Base-by-base conservation (phyloP, 2,797 vertebrate species). In the Brachymystax lenok region DNA sequence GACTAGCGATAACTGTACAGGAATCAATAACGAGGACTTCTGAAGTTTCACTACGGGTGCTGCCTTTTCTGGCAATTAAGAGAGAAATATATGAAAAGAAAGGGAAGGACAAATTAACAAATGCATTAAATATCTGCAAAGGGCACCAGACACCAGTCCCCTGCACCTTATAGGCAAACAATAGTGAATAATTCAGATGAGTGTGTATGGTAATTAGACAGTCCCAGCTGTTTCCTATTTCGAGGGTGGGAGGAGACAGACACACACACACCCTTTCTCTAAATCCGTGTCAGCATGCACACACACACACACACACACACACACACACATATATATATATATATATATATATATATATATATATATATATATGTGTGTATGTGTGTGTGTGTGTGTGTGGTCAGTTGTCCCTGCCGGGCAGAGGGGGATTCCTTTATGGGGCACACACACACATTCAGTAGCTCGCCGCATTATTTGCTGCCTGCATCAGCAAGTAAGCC, bases 401-500 rank as follows among this genome's bases (percentile, higher is more conserved):
- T 12, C 40, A 46, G 40, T 46, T 46, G 40, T 46, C 40, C 40
- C 40, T 13, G 40, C 40, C 40, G 40, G 10, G 10, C 40, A 46
- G 40, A 46, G 40, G 10, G 40, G 10, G 40, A 46, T 46, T 10
- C 40, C 40, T 46, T 46, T 46, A 46, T 46, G 40, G 10, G 40
- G 40, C 40, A 13, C 40, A 46, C 40, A 24, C 8, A 27, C 16
- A 69, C 63, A 69, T 24, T 27, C 61, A 67, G 64, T 30, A 68
- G 27, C 27, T 67, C 28, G 1, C 66, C 28, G 28, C 27, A 35
- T 68, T 68, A 30, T 68, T 33, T 68, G 66, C 28, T 68, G 66
- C 28, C 28, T 35, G 66, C 67, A 85, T 70, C 90, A 89, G 93
- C 91, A 91, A 92, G 92, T 92, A 93, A 90, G 59, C 91, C 92